phyloP scores from a whole-genome alignment of 2,113 vertebrate species.

The Rhipidura dahli region DNA sequence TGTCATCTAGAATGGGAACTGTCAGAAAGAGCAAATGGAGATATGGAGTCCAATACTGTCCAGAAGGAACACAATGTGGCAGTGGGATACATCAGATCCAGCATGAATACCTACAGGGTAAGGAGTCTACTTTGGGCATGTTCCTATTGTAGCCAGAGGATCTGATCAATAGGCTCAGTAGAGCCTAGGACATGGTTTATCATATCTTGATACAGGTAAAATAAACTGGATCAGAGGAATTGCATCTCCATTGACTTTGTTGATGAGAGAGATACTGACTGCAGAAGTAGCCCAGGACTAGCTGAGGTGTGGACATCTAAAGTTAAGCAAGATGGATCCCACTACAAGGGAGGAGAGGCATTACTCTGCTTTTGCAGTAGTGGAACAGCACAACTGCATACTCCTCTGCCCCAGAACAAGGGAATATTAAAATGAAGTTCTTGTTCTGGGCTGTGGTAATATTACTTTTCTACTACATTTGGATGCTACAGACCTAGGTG shows the following conservation, averaged over 20 bases:
- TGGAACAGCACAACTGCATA: neutral
- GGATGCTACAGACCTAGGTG: neutral
- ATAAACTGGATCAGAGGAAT: neutral
- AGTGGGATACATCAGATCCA: neutral
- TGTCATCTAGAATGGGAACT: neutral
- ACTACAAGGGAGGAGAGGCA: neutral
- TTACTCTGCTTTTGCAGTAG: neutral
- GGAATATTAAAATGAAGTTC: neutral
- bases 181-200: neutral
- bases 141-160: neutral
- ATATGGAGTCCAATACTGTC: neutral
- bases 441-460: neutral
- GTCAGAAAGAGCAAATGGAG: neutral
- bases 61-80: neutral
- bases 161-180: neutral
- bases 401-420: neutral
- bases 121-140: neutral
- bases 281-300: neutral
- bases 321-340: neutral
- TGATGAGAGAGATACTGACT: neutral
- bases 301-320: neutral
- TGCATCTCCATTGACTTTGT: neutral
- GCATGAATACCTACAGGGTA: fast-evolving
- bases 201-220: neutral
- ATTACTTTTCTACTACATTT: neutral